Percentiles rank a stretch among this genome's conserved stretches.
Evolutionary conservation across 2,113 vertebrate genomes (phyloP).

Genomic region (Gallinago undulata): DNA sequence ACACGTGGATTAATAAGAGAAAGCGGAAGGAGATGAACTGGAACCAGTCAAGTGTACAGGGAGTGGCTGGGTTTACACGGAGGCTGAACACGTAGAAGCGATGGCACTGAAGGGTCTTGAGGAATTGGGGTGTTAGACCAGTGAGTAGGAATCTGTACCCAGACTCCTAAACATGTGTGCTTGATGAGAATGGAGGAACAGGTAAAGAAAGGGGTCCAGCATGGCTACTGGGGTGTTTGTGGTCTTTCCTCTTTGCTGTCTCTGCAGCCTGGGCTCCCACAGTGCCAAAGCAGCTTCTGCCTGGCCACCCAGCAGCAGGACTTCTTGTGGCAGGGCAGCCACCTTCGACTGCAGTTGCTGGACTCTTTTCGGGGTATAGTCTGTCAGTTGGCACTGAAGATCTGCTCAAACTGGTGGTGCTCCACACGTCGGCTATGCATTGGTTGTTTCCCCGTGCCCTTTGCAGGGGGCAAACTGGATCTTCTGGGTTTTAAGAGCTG

Average conservation of each 20-base stretch:
- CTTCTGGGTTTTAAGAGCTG: background rate
- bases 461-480: background rate
- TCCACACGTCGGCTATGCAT: rapidly evolving
- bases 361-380: background rate
- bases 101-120: background rate
- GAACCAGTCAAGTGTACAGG: background rate
- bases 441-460: background rate
- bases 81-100: background rate
- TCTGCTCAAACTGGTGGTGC: background rate
- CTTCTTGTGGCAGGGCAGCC: background rate
- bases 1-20: background rate
- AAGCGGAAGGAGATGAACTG: background rate
- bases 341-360: background rate
- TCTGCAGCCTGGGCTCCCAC: rapidly evolving
- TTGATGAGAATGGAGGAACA: background rate
- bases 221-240: background rate
- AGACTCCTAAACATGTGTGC: rapidly evolving
- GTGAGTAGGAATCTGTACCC: background rate
- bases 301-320: background rate
- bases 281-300: background rate
- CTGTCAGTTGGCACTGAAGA: rapidly evolving
- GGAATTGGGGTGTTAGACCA: background rate
- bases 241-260: background rate
- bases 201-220: background rate
- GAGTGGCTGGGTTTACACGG: rapidly evolving